Conservation (phyloP, 1,140 invertebrate genomes). For the Drosophila varians region DNA sequence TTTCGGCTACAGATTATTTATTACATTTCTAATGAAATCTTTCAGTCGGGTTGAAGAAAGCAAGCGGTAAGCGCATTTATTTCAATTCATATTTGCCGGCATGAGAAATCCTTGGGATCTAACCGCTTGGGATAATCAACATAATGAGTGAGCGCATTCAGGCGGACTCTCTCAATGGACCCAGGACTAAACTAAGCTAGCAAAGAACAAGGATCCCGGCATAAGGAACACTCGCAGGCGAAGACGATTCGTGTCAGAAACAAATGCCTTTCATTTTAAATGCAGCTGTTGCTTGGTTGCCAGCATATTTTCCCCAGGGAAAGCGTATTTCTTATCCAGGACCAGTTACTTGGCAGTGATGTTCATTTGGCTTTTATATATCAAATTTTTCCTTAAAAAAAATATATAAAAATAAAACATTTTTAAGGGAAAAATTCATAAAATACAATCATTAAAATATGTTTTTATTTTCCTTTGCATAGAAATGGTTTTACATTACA, state of each 20-base stretch:
- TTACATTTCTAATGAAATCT: slow-evolving; percentile 76
- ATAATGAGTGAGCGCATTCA: slow-evolving; percentile 79
- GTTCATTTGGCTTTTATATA: neutral
- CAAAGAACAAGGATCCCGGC: neutral
- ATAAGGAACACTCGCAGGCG: slow-evolving; percentile 36
- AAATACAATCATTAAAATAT: no score
- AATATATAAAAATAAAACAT: no score
- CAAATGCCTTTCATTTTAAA: slow-evolving; percentile 81
- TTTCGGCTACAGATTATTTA: slow-evolving; percentile 52
- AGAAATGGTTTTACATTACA: no score
- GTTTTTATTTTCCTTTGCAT: no score
- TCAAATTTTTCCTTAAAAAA: neutral
- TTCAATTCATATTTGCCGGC: slow-evolving; percentile 76
- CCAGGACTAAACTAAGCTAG: slow-evolving; percentile 31
- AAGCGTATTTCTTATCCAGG: slow-evolving; percentile 50
- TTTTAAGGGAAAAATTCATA: no score
- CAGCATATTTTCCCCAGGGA: slow-evolving; percentile 46
- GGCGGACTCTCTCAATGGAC: slow-evolving; percentile 67
- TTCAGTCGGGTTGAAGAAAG: slow-evolving; percentile 23
- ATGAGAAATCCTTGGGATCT: slow-evolving; percentile 34
- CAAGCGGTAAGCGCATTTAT: slow-evolving; percentile 75
- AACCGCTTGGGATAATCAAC: slow-evolving; percentile 75
- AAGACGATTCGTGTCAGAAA: slow-evolving; percentile 80
- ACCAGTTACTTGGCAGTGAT: neutral
- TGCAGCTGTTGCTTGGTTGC: slow-evolving; percentile 77